Base-by-base conservation (phyloP, 1,140 invertebrate species). In the Drosophila trapezifrons region DNA sequence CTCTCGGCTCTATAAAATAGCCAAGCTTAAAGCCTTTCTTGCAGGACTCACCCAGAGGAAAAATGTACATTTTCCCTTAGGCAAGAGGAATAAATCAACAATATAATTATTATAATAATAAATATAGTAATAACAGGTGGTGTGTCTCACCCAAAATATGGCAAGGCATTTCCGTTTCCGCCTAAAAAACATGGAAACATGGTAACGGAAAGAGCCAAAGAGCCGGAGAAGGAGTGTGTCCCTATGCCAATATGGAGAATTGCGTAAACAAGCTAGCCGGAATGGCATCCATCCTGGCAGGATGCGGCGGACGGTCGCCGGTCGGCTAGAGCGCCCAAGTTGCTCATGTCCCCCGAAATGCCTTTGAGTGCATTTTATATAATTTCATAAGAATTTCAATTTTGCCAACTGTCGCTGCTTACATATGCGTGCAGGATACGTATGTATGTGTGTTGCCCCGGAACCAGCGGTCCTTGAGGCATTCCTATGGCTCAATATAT, bases 281-380 rank as follows among this genome's bases (percentile, higher is more conserved):
- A 17, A 12, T 46, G 35, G 35, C 10, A 49, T 35, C 17, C 40
- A 18, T 32, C 29, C 29, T n/a, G 32, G n/a, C 13, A 20, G 4
- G 37, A 20, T 20, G 32, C 8, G 35, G 54, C 32, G 18, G 62
- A 55, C n/a, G n/a, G n/a, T n/a, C n/a, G n/a, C n/a, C 22, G 22
- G 17, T 13, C 15, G 17, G 22, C 7, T 17, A 49, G n/a, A 54
- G 45, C 20, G 20, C 20, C 20, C 45, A 71, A 46, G 32, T 60
- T 49, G 20, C 13, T 32, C 18, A 27, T 27, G 27, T 32, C 20
- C 69, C 12, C 57, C 35, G 29, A 76, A 70, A 69, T 77, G 49
- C 65, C 64, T 71, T 77, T 58, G 74, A 77, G 57, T 63, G 65
- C 66, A 71, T 71, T 71, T 78, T 49, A 59, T 72, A 77, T 77